Evolutionary conservation across 1,140 invertebrate genomes (phyloP), one percentile per base, ranked within the genome.

Genomic region (Piezodorus guildinii): DNA sequence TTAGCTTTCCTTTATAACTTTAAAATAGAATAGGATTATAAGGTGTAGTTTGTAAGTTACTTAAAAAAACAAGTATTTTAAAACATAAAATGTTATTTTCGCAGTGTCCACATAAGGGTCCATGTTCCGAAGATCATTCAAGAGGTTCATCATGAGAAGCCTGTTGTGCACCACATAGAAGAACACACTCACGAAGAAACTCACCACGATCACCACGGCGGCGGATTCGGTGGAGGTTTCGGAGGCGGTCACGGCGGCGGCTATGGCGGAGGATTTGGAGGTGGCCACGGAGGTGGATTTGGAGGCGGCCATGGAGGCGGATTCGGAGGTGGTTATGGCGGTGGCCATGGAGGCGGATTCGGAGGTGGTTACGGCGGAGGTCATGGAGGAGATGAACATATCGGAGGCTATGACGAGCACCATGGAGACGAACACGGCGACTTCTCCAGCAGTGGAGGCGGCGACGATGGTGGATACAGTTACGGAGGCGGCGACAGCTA

Each of bases 81-180:
- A 34, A n/a, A n/a, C n/a, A 34, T 3, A 62, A 27, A 5, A 5
- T 51, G 3, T 46, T 30, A 3, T 46, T 62, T 49, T 71, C 72
- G 23, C 66, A 77, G 76, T 64, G 76, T 78, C 8, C 76, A 77
- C 51, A 78, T 78, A 62, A 72, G 69, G 56, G 76, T 78, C 49
- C 76, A 77, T 54, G 45, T 77, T 9, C 72, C 74, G 2, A 70
- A 74, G 43, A 64, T 72, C 19, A 62, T 69, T 39, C 70, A 73
- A 60, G 66, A 71, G 51, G 62, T 72, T 3, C 69, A 74, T 9
- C 74, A 76, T 46, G 70, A 74, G 17, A 71, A 73, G 27, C 43
- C 72, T 6, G 68, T 68, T n/a, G 69, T 70, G 4, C 45, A 63
- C 30, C 68, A 69, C 44, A 61, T 67, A 17, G 69, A 74, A n/a